Evolutionary conservation across 1,140 invertebrate genomes (phyloP), one percentile per base, ranked within the genome.

Genomic region (Dreissena rostriformis): DNA sequence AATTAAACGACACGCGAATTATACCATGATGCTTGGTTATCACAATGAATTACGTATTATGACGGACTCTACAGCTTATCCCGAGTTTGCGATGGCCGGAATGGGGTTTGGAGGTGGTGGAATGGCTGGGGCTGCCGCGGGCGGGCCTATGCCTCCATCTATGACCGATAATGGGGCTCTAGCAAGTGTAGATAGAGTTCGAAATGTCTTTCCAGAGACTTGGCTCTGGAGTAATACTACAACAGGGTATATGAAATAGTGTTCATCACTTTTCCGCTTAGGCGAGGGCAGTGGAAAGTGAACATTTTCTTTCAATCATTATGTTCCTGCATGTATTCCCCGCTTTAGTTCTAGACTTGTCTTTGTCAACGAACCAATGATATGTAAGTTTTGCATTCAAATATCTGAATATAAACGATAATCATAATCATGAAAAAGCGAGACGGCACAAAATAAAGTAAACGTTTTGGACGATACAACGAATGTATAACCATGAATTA

Each of bases 201-300:
- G 72, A 24, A 39, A 57, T 51, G 67, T 68, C 15, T 85, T 76
- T 26, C 75, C 87, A n/a, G 78, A 89, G 89, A 87, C 84, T 19
- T 87, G 84, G 86, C 74, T 87, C 14, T 87, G 86, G 86, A 68
- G 55, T 22, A 87, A 85, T 53, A 52, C 19, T 15, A 80, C 81
- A n/a, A 78, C 83, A n/a, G 70, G 86, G 84, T 87, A 86, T 14
- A 66, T 39, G 39, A 2, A 63, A 63, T 63, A 6, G 57, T 63
- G 19, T 29, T 14, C 65, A n/a, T 11, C 24, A 5, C 14, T 24
- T 67, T 67, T 67, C 14, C 65, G 29, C 29, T 67, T 67, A 24
- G 29, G 24, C 39, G 39, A 39, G 10, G 12, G 49, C 49, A 39
- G 68, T 51, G 68, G 78, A 22, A 39, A 39, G 39, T 39, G 39